phyloP scores from a whole-genome alignment of 2,888 invertebrate species.

The Ommatoiulus sabulosus region DNA sequence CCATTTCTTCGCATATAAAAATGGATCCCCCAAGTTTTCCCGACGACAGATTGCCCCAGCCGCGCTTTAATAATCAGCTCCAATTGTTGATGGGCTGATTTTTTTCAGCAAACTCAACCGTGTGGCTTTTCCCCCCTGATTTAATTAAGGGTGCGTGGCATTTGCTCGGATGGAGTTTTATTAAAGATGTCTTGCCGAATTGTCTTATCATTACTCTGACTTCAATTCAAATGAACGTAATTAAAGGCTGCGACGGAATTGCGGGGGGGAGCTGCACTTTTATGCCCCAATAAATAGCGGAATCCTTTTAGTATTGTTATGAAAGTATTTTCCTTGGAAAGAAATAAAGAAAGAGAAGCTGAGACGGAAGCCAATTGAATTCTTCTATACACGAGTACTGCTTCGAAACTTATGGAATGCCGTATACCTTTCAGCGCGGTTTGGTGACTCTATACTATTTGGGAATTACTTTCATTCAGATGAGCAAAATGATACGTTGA shows the following conservation, averaged over 20 bases:
- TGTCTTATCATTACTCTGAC: slow-evolving; percentile 20
- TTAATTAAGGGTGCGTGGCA: slow-evolving; percentile 33
- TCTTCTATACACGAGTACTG: not conserved
- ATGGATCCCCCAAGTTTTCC: not conserved
- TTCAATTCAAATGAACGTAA: slow-evolving; percentile 34
- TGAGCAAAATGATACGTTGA: no score
- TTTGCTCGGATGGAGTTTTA: slow-evolving; percentile 20
- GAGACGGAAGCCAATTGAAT: slow-evolving; percentile 16
- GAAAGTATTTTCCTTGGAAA: not conserved
- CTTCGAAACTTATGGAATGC: no score
- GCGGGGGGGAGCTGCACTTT: slow-evolving; percentile 10
- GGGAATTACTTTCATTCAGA: not conserved
- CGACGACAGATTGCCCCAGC: not conserved
- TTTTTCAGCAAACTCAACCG: not conserved
- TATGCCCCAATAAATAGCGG: not conserved
- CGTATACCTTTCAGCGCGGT: not conserved
- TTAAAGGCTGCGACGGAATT: slow-evolving; percentile 34
- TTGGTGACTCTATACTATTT: no score
- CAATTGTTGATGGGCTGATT: not conserved
- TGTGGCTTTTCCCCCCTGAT: not conserved
- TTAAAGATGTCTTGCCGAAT: slow-evolving; percentile 34
- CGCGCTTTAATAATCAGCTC: not conserved
- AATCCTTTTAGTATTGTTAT: not conserved
- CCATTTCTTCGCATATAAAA: slow-evolving; percentile 10
- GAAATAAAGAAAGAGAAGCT: slow-evolving; percentile 2